A percentile compares a stretch with the other conserved stretches of the same genome.
Conservation (phyloP, 2,113 vertebrate species). For the Macaca mulatta region DNA sequence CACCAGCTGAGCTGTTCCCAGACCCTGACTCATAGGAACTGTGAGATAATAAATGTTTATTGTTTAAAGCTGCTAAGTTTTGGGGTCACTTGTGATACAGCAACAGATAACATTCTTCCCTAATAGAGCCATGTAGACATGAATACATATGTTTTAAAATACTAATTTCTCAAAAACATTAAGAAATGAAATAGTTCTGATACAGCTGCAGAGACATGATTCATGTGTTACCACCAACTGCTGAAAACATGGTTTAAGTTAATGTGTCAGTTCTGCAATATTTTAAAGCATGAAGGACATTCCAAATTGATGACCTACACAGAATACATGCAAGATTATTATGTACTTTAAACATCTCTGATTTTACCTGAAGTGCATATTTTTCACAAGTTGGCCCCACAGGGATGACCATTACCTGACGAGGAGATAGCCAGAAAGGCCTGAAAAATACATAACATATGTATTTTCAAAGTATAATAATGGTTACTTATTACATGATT, state of each 20-base stretch:
- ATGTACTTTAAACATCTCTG: neutral
- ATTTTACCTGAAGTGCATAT: constrained; percentile 90
- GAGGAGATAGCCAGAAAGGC: constrained; percentile 96
- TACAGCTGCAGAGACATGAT: neutral
- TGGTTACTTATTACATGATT: neutral
- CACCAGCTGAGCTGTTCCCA: neutral
- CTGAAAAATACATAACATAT: constrained; percentile 79
- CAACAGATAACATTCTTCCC: neutral
- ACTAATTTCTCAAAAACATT: neutral
- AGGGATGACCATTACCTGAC: constrained; percentile 94
- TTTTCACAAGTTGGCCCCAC: constrained; percentile 91
- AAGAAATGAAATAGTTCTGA: neutral
- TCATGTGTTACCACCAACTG: neutral
- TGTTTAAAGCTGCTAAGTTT: neutral
- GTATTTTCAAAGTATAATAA: constrained; percentile 14
- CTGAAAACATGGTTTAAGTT: neutral
- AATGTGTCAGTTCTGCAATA: neutral
- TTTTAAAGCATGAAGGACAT: neutral
- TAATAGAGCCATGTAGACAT: neutral
- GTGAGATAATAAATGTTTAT: neutral
- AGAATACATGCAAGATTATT: neutral
- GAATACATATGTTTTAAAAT: neutral
- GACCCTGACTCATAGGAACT: neutral
- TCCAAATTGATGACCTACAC: neutral
- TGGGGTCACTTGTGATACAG: neutral